A percentile compares a stretch with the other conserved stretches of the same genome.
Evolutionary conservation across 2,797 vertebrate species (phyloP).

Genomic region (Siniperca scherzeri): DNA sequence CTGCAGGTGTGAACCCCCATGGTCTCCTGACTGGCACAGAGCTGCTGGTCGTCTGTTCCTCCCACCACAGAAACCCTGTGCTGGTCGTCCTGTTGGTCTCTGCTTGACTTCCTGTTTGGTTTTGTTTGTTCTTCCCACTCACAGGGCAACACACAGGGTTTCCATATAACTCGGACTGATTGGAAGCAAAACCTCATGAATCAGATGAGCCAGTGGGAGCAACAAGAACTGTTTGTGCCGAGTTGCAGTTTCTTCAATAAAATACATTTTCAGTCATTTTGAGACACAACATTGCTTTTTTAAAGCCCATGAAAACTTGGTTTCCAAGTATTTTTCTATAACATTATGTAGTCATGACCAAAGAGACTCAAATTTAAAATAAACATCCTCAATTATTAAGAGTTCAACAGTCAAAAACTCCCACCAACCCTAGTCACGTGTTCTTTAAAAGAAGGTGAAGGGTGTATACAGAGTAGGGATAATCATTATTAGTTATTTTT

Average conservation of each 20-base stretch:
- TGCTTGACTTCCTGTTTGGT: constrained; percentile 16
- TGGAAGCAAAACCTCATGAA: neutral
- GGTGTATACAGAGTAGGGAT: no score
- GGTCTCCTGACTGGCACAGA: constrained; percentile 10
- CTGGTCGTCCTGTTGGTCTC: constrained; percentile 24
- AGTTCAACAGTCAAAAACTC: no score
- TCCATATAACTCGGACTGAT: neutral
- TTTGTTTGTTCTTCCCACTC: constrained; percentile 28
- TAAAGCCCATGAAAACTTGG: neutral
- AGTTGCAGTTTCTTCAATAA: neutral
- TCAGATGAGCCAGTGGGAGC: neutral
- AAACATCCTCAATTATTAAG: no score
- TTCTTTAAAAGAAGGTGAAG: no score
- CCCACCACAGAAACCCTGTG: constrained; percentile 12
- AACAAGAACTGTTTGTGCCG: neutral
- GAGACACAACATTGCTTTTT: no score
- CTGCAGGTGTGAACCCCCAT: neutral
- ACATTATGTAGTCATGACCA: no score
- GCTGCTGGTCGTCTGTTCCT: neutral
- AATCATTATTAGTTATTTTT: no score
- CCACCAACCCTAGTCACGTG: no score
- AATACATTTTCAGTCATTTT: neutral
- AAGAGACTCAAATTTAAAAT: no score
- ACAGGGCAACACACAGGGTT: neutral
- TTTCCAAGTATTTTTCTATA: no score